Percentiles rank a stretch among this genome's conserved stretches.
phyloP scores from a whole-genome alignment of 2,797 vertebrate species.

The Echiichthys vipera region DNA sequence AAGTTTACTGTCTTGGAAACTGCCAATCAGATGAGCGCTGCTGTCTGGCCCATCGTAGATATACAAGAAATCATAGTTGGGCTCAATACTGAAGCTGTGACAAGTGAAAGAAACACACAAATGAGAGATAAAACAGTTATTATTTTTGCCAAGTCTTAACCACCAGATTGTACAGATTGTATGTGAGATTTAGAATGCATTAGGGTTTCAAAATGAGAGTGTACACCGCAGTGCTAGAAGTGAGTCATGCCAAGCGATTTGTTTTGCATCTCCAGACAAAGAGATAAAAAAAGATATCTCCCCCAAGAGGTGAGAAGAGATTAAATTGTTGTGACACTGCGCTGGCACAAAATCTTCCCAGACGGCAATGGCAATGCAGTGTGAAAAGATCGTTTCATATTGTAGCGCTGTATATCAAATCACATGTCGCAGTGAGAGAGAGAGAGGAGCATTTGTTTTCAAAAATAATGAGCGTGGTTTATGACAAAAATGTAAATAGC shows the following conservation, averaged over 20 bases:
- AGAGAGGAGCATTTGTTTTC: slow-evolving; percentile 73
- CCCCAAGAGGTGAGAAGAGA: slow-evolving; percentile 78
- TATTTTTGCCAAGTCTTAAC: slow-evolving; percentile 54
- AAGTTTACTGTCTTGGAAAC: slow-evolving; percentile 97
- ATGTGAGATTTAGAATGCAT: slow-evolving; percentile 55
- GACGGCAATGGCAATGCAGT: slow-evolving; percentile 69
- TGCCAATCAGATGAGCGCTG: slow-evolving; percentile 93
- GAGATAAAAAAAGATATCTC: slow-evolving; percentile 73
- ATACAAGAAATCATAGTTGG: slow-evolving; percentile 98
- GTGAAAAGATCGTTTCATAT: slow-evolving; percentile 79
- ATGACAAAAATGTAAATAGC: slow-evolving; percentile 83
- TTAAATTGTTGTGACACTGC: slow-evolving; percentile 81
- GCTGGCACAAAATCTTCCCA: slow-evolving; percentile 76
- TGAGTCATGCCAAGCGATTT: slow-evolving; percentile 74
- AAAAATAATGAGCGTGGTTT: slow-evolving; percentile 79
- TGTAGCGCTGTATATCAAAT: slow-evolving; percentile 78
- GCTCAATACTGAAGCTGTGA: slow-evolving; percentile 96
- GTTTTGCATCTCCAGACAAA: slow-evolving; percentile 78
- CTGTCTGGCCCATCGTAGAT: slow-evolving; percentile 95
- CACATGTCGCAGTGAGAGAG: slow-evolving; percentile 64
- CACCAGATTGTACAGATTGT: slow-evolving; percentile 54
- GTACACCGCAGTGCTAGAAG: slow-evolving; percentile 47
- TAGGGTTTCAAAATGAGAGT: slow-evolving; percentile 52
- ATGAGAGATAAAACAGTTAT: slow-evolving; percentile 47
- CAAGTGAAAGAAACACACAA: slow-evolving; percentile 52